phyloP scores from a whole-genome alignment of 2,888 invertebrate genomes.

The Apodemia hepburni region DNA sequence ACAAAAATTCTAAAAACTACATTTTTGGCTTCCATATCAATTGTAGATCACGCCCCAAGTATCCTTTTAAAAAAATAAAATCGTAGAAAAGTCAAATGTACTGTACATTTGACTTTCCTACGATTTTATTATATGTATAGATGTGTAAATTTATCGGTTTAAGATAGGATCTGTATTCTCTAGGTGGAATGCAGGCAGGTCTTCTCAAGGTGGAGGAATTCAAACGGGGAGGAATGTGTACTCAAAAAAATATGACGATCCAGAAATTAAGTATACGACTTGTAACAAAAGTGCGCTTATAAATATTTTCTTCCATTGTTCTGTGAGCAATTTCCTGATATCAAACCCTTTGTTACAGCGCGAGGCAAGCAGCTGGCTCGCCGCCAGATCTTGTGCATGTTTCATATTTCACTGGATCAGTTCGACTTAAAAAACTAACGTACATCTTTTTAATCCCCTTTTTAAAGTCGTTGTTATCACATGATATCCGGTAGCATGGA shows the following conservation, averaged over 20 bases:
- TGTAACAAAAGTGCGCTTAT: constrained; percentile 25
- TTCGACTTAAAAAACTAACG: constrained; percentile 54
- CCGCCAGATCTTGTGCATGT: constrained; percentile 63
- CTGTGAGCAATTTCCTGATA: constrained; percentile 23
- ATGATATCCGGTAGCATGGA: background rate
- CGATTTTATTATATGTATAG: too few species aligned
- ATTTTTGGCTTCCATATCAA: too few species aligned
- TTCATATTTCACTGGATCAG: constrained; percentile 74
- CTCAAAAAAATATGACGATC: background rate
- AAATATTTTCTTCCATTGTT: constrained; percentile 25
- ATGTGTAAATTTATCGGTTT: too few species aligned
- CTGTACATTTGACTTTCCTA: too few species aligned
- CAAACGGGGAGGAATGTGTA: too few species aligned
- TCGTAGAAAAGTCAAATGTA: too few species aligned
- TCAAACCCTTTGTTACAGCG: constrained; percentile 23
- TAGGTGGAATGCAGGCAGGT: too few species aligned
- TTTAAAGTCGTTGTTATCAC: constrained; percentile 18
- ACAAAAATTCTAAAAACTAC: too few species aligned
- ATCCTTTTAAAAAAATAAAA: too few species aligned
- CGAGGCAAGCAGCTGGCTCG: constrained; percentile 62
- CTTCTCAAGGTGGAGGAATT: too few species aligned
- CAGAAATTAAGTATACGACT: constrained; percentile 14
- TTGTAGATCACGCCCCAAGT: too few species aligned
- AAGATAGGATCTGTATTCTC: too few species aligned
- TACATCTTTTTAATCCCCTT: constrained; percentile 39